Conservation (phyloP, 2,888 invertebrate genomes). For the Heteromyza rotundicornis region DNA sequence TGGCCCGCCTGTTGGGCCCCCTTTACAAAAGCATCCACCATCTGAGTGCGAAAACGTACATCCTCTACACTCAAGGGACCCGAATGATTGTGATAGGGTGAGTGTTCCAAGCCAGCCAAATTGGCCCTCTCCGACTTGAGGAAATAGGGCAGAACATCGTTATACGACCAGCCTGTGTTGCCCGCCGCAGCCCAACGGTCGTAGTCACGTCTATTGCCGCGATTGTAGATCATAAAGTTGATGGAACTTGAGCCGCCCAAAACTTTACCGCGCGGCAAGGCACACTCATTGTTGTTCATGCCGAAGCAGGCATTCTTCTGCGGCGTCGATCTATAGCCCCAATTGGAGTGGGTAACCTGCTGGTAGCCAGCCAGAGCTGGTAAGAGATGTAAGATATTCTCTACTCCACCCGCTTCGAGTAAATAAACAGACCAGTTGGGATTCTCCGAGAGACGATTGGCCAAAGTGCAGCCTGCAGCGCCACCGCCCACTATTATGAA, state of each 20-base stretch:
- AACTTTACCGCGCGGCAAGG: slow-evolving; percentile 82
- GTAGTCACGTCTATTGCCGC: slow-evolving; percentile 76
- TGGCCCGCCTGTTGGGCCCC: slow-evolving; percentile 71
- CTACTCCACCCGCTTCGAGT: slow-evolving; percentile 75
- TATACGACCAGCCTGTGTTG: slow-evolving; percentile 76
- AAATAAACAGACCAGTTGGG: slow-evolving; percentile 71
- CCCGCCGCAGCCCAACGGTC: slow-evolving; percentile 77
- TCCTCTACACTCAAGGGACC: slow-evolving; percentile 68
- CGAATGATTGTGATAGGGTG: slow-evolving; percentile 64
- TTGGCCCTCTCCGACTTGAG: slow-evolving; percentile 77
- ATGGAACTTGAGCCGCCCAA: slow-evolving; percentile 82
- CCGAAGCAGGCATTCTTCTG: slow-evolving; percentile 76
- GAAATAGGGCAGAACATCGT: slow-evolving; percentile 76
- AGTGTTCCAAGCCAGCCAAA: slow-evolving; percentile 65
- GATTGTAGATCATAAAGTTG: slow-evolving; percentile 82
- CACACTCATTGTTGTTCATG: slow-evolving; percentile 75
- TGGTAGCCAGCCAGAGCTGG: slow-evolving; percentile 76
- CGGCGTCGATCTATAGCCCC: slow-evolving; percentile 82
- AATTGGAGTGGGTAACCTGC: slow-evolving; percentile 74
- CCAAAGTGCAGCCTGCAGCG: slow-evolving; percentile 79
- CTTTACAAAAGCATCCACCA: slow-evolving; percentile 70
- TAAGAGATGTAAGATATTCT: slow-evolving; percentile 77
- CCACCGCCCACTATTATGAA: slow-evolving; percentile 82
- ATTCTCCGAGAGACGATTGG: slow-evolving; percentile 75
- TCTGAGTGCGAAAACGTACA: slow-evolving; percentile 66